phyloP scores from a whole-genome alignment of 2,888 invertebrate species.

The Netelia virgata region DNA sequence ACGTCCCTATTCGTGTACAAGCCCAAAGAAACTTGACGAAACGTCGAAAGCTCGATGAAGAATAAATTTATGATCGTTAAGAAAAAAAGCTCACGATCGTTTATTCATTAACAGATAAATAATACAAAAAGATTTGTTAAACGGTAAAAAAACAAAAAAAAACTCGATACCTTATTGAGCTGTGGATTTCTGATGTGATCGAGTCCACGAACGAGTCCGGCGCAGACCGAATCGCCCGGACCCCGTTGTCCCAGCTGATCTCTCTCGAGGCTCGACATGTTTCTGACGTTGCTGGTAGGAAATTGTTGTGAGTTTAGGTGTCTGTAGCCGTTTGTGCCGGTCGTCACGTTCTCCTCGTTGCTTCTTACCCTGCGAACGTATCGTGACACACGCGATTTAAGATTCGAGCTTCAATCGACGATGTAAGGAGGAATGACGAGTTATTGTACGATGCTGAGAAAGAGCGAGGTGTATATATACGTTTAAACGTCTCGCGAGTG shows the following conservation, averaged over 20 bases:
- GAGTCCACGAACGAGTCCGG: slow-evolving; percentile 88
- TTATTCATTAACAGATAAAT: background rate
- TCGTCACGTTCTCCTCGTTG: slow-evolving; percentile 45
- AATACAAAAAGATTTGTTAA: background rate
- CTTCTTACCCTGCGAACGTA: slow-evolving; percentile 63
- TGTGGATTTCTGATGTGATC: slow-evolving; percentile 89
- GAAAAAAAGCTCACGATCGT: background rate
- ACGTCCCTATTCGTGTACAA: no score
- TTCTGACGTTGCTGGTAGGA: slow-evolving; percentile 14
- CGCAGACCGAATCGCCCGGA: slow-evolving; percentile 86
- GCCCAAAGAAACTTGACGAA: no score
- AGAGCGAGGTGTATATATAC: slow-evolving; percentile 1
- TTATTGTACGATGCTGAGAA: no score
- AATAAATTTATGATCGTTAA: no score
- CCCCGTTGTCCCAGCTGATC: slow-evolving; percentile 88
- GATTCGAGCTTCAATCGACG: slow-evolving; percentile 42
- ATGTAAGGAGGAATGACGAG: slow-evolving; percentile 27
- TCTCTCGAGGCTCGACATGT: slow-evolving; percentile 85
- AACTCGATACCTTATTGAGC: slow-evolving; percentile 89
- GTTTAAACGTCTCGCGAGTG: slow-evolving; percentile 6
- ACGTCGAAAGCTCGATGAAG: no score
- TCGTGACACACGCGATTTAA: background rate
- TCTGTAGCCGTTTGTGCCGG: slow-evolving; percentile 6
- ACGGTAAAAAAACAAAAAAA: slow-evolving; percentile 46
- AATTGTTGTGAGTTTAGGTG: slow-evolving; percentile 26